Evolutionary conservation across 2,888 invertebrate species (phyloP), one percentile per base, ranked within the genome.

Genomic region (Salticus scenicus): DNA sequence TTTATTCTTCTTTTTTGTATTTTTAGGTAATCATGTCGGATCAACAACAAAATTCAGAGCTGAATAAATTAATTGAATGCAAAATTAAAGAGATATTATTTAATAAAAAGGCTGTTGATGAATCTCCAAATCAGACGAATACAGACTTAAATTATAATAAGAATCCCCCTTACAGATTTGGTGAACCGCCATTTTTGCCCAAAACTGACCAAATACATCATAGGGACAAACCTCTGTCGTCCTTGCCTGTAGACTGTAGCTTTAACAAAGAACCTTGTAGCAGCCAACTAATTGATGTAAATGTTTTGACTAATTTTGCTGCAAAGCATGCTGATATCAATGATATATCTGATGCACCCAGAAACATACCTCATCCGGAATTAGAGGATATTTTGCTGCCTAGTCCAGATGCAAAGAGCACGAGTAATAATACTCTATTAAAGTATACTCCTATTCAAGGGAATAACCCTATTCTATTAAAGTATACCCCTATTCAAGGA

Each of bases 261-360:
- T 24, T 24, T 24, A 20, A 57, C 24, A 57, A 24, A 24, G 1
- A 5, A 2, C 5, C 20, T 12, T 4, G 7, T 37, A 57, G 73
- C 37, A 84, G 83, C 31, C 63, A 84, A 42, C 37, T 84, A n/a
- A 84, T 84, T 57, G 77, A 84, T 69, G 67, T 84, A 24, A 69
- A 84, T 69, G 77, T 72, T 7, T 69, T 84, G 20, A 84, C 67
- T 20, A 47, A 72, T 30, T 84, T 84, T 73, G 71, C 83, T n/a
- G 83, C 83, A 17, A 64, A 77, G 20, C 83, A 84, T 63, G 57
- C 57, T 24, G 57, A 24, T 24, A 24, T 57, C 5, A 24, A 57
- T 24, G 57, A 57, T 24, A 57, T 24, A 5, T 7, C 24, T 57
- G 20, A 20, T 17, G 24, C 4, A 24, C 0, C 24, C 1, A 2